Conservation (phyloP, 2,113 vertebrate species). For the Sigmodon hispidus region DNA sequence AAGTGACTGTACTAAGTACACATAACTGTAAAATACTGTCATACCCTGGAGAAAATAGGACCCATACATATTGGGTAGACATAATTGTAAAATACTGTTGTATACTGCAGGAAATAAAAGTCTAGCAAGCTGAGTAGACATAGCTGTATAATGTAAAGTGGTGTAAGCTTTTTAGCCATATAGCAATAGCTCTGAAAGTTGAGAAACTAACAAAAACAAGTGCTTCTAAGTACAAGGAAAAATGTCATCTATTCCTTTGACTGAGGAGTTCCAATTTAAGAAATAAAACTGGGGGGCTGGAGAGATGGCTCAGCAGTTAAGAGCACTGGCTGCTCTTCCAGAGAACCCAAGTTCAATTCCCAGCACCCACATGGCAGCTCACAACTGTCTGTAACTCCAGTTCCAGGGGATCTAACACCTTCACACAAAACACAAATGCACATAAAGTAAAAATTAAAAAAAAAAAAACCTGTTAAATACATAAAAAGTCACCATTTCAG, state of each 20-base stretch:
- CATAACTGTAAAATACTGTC: neutral
- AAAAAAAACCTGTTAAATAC: slow-evolving; percentile 7
- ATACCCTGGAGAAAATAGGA: neutral
- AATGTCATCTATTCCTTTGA: neutral
- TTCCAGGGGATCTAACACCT: no score
- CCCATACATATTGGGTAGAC: neutral
- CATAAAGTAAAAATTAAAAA: no score
- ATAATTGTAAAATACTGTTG: neutral
- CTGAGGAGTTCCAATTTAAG: neutral
- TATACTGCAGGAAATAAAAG: neutral
- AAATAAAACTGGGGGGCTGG: no score
- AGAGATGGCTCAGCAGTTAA: no score
- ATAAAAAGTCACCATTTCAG: neutral
- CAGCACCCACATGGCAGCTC: no score
- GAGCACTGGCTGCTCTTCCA: no score
- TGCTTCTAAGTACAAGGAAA: slow-evolving; percentile 5
- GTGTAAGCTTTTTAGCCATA: neutral
- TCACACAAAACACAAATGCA: no score
- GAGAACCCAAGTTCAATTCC: no score
- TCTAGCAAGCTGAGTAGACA: neutral
- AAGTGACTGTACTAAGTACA: neutral
- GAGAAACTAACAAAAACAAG: neutral
- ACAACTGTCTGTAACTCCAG: no score
- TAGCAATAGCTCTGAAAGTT: neutral
- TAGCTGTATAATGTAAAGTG: neutral